Percentiles rank a stretch among this genome's conserved stretches.
phyloP scores from a whole-genome alignment of 2,113 vertebrate genomes.

The Anoplopoma fimbria region DNA sequence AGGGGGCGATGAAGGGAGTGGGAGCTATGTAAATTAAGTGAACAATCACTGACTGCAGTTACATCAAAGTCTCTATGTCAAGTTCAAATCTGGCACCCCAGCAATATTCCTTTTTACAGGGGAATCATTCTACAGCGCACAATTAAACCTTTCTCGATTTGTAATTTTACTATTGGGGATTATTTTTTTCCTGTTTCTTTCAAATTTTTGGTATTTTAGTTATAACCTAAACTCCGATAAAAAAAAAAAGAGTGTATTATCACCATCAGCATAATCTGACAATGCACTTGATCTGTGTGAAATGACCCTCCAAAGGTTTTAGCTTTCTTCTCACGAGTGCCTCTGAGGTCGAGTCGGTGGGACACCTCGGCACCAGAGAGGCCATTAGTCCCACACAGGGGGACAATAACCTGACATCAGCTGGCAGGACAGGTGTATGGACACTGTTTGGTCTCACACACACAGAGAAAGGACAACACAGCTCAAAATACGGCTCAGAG shows the following conservation, averaged over 20 bases:
- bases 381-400: conserved; percentile 30
- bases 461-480: conserved; percentile 24
- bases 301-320: conserved; percentile 14
- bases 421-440: conserved; percentile 69
- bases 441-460: conserved; percentile 15
- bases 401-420: conserved; percentile 65
- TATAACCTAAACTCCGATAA: not conserved
- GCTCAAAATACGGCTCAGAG: conserved; percentile 13
- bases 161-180: not conserved
- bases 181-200: not conserved
- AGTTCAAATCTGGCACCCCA: not conserved
- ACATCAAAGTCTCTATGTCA: not conserved
- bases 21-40: conserved; percentile 14
- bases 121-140: conserved; percentile 7
- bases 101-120: not conserved
- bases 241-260: not conserved
- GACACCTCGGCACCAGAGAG: conserved; percentile 45
- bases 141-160: not conserved
- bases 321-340: conserved; percentile 16
- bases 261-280: not conserved
- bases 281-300: not conserved
- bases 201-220: not conserved
- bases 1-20: conserved; percentile 26
- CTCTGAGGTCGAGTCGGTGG: conserved; percentile 37
- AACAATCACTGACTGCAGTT: not conserved